A percentile compares a stretch with the other conserved stretches of the same genome.
phyloP scores from a whole-genome alignment of 2,888 invertebrate species.

The Eulithis prunata region DNA sequence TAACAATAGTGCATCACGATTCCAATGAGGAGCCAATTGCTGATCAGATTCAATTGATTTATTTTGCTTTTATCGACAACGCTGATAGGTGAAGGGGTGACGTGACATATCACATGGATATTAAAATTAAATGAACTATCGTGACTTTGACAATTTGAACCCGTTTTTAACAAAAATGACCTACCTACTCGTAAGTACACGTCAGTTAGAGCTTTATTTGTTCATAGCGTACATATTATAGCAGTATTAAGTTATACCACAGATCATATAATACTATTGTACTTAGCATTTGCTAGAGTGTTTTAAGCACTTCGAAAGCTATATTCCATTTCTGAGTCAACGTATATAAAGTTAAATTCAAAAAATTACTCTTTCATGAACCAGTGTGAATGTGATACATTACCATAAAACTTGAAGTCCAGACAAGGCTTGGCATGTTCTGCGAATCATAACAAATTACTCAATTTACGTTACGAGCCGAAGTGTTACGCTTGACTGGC shows the following conservation, averaged over 20 bases:
- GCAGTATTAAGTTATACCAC: too few relatives aligned
- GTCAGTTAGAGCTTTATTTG: too few relatives aligned
- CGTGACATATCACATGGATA: not conserved
- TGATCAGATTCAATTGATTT: conserved; percentile 40
- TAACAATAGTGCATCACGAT: conserved; percentile 68
- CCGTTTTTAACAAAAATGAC: too few relatives aligned
- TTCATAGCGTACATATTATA: too few relatives aligned
- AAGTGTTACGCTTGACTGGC: conserved; percentile 34
- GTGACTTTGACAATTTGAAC: too few relatives aligned
- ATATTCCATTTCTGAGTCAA: not conserved
- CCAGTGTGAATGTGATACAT: conserved; percentile 26
- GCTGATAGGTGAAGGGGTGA: not conserved
- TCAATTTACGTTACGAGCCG: conserved; percentile 37
- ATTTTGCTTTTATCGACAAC: conserved; percentile 22
- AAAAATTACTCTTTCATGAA: conserved; percentile 22
- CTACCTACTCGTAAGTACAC: too few relatives aligned
- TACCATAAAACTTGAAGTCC: conserved; percentile 32
- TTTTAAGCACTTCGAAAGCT: too few relatives aligned
- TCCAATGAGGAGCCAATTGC: conserved; percentile 55
- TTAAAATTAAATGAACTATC: too few relatives aligned
- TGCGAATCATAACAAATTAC: conserved; percentile 48
- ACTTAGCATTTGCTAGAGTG: too few relatives aligned
- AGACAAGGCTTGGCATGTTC: conserved; percentile 50
- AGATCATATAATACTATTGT: too few relatives aligned
- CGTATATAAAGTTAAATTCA: conserved; percentile 3